A percentile compares a stretch with the other conserved stretches of the same genome.
Conservation (phyloP, 2,797 vertebrate genomes). For the Coilia nasus region DNA sequence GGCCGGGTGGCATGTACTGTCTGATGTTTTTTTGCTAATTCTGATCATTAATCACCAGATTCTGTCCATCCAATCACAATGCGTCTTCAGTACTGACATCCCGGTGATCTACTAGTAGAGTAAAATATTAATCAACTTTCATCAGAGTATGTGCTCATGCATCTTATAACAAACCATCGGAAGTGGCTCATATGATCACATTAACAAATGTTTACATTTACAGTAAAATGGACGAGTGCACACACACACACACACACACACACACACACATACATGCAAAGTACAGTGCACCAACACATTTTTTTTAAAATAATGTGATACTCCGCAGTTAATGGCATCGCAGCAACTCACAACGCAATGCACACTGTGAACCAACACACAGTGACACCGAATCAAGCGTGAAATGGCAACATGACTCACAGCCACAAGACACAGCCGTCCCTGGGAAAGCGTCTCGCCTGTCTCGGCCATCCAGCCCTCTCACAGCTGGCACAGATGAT, state of each 20-base stretch:
- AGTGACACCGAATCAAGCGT: background rate
- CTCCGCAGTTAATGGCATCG: background rate
- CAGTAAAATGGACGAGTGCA: background rate
- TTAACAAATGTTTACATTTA: background rate
- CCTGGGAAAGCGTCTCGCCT: background rate
- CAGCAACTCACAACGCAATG: background rate
- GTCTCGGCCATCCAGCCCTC: background rate
- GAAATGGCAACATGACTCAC: constrained; percentile 16
- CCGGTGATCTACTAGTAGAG: background rate
- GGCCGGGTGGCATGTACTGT: too few species aligned
- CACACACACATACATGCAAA: background rate
- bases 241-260: background rate
- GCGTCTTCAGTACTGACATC: background rate
- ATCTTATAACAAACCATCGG: background rate
- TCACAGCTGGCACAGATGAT: constrained; percentile 20
- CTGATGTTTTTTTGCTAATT: too few species aligned
- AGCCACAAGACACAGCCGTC: background rate
- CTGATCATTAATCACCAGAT: too few species aligned
- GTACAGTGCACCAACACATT: background rate
- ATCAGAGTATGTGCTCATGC: background rate
- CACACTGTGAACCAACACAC: constrained; percentile 7
- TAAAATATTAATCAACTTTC: background rate
- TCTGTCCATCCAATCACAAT: background rate
- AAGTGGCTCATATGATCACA: background rate
- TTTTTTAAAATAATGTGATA: background rate